phyloP scores from a whole-genome alignment of 2,797 vertebrate genomes.

The Chiroxiphia lanceolata region DNA sequence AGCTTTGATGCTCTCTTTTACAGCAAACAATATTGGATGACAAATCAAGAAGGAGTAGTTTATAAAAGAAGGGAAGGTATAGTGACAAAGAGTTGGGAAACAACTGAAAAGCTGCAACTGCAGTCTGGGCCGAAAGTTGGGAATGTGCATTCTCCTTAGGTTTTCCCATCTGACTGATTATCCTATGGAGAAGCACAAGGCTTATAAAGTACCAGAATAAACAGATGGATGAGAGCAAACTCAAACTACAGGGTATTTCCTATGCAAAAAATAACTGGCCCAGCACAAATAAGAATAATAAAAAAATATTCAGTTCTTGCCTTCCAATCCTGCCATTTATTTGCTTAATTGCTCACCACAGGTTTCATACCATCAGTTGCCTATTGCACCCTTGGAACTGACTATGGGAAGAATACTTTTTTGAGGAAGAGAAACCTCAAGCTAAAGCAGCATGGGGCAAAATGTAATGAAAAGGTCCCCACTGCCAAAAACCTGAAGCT shows the following conservation, averaged over 20 bases:
- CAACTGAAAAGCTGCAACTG: background rate
- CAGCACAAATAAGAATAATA: background rate
- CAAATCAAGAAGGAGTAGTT: background rate
- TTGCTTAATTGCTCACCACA: background rate
- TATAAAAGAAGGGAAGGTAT: background rate
- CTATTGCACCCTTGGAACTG: background rate
- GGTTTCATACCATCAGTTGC: background rate
- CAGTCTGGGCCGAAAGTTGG: fast-evolving
- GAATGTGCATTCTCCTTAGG: fast-evolving
- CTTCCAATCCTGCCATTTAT: background rate
- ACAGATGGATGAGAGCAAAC: background rate
- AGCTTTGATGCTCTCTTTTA: background rate
- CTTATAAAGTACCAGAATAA: background rate
- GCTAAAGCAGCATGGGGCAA: background rate
- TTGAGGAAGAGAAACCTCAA: background rate
- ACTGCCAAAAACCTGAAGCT: background rate
- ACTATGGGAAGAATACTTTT: background rate
- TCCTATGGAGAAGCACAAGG: fast-evolving
- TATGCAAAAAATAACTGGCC: background rate
- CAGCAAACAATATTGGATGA: background rate
- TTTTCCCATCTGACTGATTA: background rate
- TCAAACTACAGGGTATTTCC: background rate
- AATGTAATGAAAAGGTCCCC: background rate
- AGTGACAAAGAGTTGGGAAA: background rate
- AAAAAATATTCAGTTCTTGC: background rate